Percentiles rank a stretch among this genome's conserved stretches.
These are phyloP conservation scores for Tetragnatha versicolor DNA, from an alignment of 1,140 invertebrate species.

Conservation along the genomic window DNA sequence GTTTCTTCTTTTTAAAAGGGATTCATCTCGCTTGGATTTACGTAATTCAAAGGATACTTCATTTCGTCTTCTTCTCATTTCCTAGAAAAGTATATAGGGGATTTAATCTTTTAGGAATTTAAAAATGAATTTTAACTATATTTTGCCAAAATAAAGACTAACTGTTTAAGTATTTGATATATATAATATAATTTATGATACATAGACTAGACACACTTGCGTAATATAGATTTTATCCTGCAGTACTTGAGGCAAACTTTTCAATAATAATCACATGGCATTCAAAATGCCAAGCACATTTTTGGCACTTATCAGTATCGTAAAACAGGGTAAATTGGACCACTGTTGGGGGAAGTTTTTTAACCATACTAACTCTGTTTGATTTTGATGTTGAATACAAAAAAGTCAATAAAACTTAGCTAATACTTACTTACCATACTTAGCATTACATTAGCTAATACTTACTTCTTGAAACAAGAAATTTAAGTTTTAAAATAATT, in stretches of 20 bases:
- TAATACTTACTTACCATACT: too few species aligned
- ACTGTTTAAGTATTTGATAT: background rate
- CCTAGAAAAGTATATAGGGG: conserved; percentile 60
- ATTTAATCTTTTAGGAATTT: background rate
- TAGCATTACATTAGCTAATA: too few species aligned
- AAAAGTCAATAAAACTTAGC: too few species aligned
- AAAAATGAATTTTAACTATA: background rate
- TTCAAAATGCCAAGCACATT: background rate
- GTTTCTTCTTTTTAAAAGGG: conserved; percentile 92
- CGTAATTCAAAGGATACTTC: conserved; percentile 89
- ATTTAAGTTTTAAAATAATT: too few species aligned
- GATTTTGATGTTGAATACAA: too few species aligned
- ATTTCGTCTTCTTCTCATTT: conserved; percentile 83
- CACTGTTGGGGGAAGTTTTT: too few species aligned
- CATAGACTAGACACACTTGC: background rate
- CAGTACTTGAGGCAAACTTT: background rate
- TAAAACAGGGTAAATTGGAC: too few species aligned
- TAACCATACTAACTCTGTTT: too few species aligned
- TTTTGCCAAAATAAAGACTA: background rate
- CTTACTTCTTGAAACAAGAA: too few species aligned
- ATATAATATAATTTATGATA: background rate
- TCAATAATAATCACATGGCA: background rate
- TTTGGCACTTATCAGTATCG: too few species aligned
- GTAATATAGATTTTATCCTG: background rate
- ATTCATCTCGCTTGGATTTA: conserved; percentile 94